phyloP scores from a whole-genome alignment of 2,113 vertebrate genomes.

The Carlito syrichta region DNA sequence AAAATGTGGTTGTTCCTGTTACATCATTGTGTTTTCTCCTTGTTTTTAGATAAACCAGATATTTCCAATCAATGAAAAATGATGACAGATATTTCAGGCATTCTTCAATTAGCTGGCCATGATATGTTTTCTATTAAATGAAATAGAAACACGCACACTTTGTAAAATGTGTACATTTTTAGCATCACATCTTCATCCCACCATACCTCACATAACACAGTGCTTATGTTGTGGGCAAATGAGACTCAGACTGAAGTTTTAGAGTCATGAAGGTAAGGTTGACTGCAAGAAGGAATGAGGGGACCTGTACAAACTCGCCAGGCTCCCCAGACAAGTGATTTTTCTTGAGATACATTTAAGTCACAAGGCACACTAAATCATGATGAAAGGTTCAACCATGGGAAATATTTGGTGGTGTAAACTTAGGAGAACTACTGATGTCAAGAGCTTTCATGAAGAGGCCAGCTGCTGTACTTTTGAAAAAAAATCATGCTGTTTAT shows the following conservation, averaged over 20 bases:
- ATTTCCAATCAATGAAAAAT: not conserved
- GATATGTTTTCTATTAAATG: not conserved
- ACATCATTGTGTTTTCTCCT: not conserved
- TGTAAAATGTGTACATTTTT: not conserved
- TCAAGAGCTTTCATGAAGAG: not conserved
- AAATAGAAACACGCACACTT: no score
- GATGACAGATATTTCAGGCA: conserved; percentile 1
- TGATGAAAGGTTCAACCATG: not conserved
- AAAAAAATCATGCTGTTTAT: not conserved
- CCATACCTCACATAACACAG: not conserved
- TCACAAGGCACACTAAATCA: not conserved
- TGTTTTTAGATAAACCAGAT: not conserved
- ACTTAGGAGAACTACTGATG: not conserved
- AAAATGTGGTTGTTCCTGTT: not conserved
- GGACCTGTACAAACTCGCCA: not conserved
- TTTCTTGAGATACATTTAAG: not conserved
- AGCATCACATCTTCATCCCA: not conserved
- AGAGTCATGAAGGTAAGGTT: not conserved
- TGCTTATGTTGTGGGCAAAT: not conserved
- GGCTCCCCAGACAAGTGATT: not conserved
- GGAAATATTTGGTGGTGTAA: not conserved
- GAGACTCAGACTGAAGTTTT: not conserved
- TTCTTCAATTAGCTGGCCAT: not conserved
- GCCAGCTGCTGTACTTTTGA: not conserved
- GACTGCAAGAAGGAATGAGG: not conserved